Evolutionary conservation across 2,888 invertebrate species (phyloP), one percentile per base, ranked within the genome.

Genomic region (Loripinus fragilis): DNA sequence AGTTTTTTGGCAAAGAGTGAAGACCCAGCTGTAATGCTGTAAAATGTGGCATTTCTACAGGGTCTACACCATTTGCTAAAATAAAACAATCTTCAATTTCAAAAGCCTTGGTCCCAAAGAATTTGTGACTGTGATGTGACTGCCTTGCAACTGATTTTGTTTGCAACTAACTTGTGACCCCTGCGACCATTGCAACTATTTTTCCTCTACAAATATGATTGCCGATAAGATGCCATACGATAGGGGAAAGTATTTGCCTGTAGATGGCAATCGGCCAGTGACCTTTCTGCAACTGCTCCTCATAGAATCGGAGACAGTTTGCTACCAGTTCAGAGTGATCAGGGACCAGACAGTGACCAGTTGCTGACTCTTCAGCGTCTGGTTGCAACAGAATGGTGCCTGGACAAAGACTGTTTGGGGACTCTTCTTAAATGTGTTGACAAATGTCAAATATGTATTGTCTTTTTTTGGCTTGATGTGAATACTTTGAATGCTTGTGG

Each of bases 401-500:
- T 52, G 52, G 25, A 25, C 52, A n/a, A 25, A 52, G 52, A 52
- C 52, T 52, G 52, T 5, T 52, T 52, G 52, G 52, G 25, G 52
- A 52, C 52, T 52, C n/a, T n/a, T n/a, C n/a, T n/a, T n/a, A n/a
- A n/a, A n/a, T n/a, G n/a, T n/a, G n/a, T n/a, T n/a, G n/a, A n/a
- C n/a, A n/a, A n/a, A n/a, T n/a, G n/a, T n/a, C n/a, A n/a, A n/a
- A n/a, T n/a, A n/a, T n/a, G n/a, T n/a, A n/a, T n/a, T n/a, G n/a
- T n/a, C n/a, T n/a, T n/a, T n/a, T n/a, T n/a, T n/a, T n/a, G n/a
- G n/a, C n/a, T n/a, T n/a, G n/a, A n/a, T n/a, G n/a, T n/a, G n/a
- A n/a, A n/a, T n/a, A n/a, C n/a, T n/a, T n/a, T n/a, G n/a, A n/a
- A n/a, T n/a, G n/a, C n/a, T n/a, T n/a, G n/a, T n/a, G n/a, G n/a